These are phyloP conservation scores for Drosophila silvestris DNA, from an alignment of 2,888 invertebrate species.

Conservation along the genomic window DNA sequence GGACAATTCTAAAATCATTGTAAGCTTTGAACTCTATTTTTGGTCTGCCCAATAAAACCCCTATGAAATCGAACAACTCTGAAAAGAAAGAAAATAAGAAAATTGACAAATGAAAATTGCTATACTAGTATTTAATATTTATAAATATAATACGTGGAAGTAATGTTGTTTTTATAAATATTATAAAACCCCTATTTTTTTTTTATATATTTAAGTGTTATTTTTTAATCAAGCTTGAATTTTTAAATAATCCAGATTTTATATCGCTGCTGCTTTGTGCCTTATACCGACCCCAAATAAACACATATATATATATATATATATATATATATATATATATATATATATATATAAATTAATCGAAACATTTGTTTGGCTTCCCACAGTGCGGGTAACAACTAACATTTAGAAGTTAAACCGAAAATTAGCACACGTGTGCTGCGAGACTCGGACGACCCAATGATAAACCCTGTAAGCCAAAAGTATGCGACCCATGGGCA, in stretches of 20 bases:
- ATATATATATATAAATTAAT: background rate
- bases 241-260: background rate
- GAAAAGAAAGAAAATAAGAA: background rate
- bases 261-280: background rate
- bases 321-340: background rate
- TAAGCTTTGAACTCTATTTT: constrained; percentile 31
- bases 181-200: background rate
- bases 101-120: background rate
- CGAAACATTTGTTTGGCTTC: constrained; percentile 47
- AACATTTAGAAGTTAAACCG: constrained; percentile 49
- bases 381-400: constrained; percentile 40
- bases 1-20: constrained; percentile 48
- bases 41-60: background rate
- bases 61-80: background rate
- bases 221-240: background rate
- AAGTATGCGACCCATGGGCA: constrained; percentile 67
- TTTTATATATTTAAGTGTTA: background rate
- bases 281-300: background rate
- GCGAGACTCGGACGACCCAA: constrained; percentile 34
- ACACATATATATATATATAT: background rate
- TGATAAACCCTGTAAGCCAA: constrained; percentile 60
- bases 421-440: constrained; percentile 68
- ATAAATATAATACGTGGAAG: background rate
- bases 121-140: accelerated
- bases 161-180: background rate